Percentiles rank a stretch among this genome's conserved stretches.
Evolutionary conservation across 2,113 vertebrate species (phyloP).

Genomic region (Forbesichthys agassizii): DNA sequence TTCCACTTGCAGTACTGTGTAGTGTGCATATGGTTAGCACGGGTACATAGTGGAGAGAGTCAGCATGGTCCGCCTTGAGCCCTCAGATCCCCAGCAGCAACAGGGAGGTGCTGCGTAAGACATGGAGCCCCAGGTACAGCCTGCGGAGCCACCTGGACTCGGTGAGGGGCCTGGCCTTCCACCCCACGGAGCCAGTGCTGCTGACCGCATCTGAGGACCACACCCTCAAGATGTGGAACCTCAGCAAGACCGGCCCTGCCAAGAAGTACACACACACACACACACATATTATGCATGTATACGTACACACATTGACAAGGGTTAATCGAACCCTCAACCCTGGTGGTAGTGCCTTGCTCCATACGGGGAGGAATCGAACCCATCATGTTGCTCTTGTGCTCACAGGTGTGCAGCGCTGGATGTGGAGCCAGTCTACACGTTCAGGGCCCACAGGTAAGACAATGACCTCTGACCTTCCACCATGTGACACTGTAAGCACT

Average conservation of each 20-base stretch:
- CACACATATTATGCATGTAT: background rate
- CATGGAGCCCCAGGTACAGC: constrained; percentile 94
- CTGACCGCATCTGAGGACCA: constrained; percentile 96
- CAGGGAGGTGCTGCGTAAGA: constrained; percentile 90
- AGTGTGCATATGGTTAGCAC: background rate
- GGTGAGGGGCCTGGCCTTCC: constrained; percentile 89
- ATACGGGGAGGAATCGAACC: background rate
- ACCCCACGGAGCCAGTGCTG: constrained; percentile 90
- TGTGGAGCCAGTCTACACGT: constrained; percentile 96
- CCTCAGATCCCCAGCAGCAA: constrained; percentile 88
- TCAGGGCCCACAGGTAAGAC: constrained; percentile 89
- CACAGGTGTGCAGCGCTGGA: constrained; percentile 90
- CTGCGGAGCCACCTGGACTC: constrained; percentile 95
- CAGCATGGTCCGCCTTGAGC: background rate
- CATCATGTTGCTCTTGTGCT: constrained; percentile 10
- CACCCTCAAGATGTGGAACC: constrained; percentile 98
- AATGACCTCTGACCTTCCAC: background rate
- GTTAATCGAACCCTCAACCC: background rate
- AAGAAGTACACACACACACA: constrained; percentile 83
- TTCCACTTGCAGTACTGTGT: too few relatives aligned
- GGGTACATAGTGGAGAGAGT: background rate
- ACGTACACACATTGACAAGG: background rate
- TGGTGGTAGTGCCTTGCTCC: background rate
- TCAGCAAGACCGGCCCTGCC: constrained; percentile 92
- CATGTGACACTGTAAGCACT: too few relatives aligned